phyloP scores from a whole-genome alignment of 2,888 invertebrate genomes.

The Artemia sp. region DNA sequence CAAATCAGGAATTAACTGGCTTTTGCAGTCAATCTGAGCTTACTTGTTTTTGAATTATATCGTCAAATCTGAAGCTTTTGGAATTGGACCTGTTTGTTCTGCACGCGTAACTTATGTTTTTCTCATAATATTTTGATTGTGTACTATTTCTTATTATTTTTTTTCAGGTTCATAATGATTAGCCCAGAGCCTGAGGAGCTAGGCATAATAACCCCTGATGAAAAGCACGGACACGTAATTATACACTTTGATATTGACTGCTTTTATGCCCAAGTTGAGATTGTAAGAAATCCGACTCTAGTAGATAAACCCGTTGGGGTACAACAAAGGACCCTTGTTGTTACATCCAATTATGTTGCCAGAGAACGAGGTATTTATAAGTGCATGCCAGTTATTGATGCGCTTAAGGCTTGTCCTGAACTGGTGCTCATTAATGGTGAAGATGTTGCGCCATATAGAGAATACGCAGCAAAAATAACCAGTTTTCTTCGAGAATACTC shows the following conservation, averaged over 20 bases:
- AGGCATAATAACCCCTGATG: neutral
- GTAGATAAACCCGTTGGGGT: slow-evolving; percentile 53
- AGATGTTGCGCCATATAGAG: slow-evolving; percentile 60
- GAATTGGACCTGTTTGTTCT: too few species aligned
- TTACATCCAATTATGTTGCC: slow-evolving; percentile 68
- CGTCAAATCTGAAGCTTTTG: too few species aligned
- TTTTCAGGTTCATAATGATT: neutral
- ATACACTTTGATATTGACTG: slow-evolving; percentile 67
- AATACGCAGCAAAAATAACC: slow-evolving; percentile 57
- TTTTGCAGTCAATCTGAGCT: too few species aligned
- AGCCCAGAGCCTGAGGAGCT: slow-evolving; percentile 2
- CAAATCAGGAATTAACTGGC: too few species aligned
- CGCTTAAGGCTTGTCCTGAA: slow-evolving; percentile 51
- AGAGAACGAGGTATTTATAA: slow-evolving; percentile 56
- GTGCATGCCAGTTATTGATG: slow-evolving; percentile 58
- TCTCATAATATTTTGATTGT: neutral
- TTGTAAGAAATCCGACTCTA: slow-evolving; percentile 49
- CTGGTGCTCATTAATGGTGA: slow-evolving; percentile 61
- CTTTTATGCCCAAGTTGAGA: slow-evolving; percentile 73
- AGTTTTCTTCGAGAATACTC: slow-evolving; percentile 52
- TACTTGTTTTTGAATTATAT: too few species aligned
- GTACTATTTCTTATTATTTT: neutral
- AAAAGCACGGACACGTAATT: slow-evolving; percentile 46
- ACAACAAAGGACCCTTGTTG: slow-evolving; percentile 64
- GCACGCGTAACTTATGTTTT: too few species aligned